A percentile compares a stretch with the other conserved stretches of the same genome.
Evolutionary conservation across 2,888 invertebrate genomes (phyloP).

Genomic region (Xestia xanthographa): DNA sequence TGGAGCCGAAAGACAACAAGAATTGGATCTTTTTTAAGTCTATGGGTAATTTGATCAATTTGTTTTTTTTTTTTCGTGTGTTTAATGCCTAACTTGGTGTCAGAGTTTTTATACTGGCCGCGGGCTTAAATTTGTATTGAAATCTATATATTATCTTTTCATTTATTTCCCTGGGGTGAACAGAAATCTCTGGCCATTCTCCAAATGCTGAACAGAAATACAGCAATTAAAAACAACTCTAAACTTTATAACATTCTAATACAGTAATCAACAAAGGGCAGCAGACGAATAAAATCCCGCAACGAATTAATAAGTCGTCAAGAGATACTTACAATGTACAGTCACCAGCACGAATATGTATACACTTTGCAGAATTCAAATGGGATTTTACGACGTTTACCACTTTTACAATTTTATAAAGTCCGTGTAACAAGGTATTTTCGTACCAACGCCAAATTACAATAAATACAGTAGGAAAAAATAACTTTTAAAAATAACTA

Average conservation of each 20-base stretch:
- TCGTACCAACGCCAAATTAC: background rate
- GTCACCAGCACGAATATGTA: background rate
- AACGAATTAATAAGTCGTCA: slow-evolving; percentile 75
- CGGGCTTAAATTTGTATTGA: background rate
- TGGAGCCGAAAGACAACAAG: background rate
- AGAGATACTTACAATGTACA: slow-evolving; percentile 62
- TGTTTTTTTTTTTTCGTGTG: too few relatives aligned
- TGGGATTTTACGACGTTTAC: background rate
- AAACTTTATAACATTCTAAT: slow-evolving; percentile 48
- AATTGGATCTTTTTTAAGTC: background rate
- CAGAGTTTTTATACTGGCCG: too few relatives aligned
- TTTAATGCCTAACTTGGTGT: too few relatives aligned
- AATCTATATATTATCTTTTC: background rate
- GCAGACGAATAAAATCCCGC: slow-evolving; percentile 61
- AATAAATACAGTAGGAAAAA: background rate
- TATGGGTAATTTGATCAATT: background rate
- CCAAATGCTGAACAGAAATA: slow-evolving; percentile 15
- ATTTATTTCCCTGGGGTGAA: background rate
- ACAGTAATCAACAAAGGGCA: slow-evolving; percentile 54
- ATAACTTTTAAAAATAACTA: background rate
- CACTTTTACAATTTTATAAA: background rate
- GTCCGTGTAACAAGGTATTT: background rate
- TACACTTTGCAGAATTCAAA: background rate
- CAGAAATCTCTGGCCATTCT: background rate
- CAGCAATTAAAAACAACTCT: slow-evolving; percentile 26